Evolutionary conservation across 2,113 vertebrate species (phyloP).

Genomic region (Morphnarchus princeps): DNA sequence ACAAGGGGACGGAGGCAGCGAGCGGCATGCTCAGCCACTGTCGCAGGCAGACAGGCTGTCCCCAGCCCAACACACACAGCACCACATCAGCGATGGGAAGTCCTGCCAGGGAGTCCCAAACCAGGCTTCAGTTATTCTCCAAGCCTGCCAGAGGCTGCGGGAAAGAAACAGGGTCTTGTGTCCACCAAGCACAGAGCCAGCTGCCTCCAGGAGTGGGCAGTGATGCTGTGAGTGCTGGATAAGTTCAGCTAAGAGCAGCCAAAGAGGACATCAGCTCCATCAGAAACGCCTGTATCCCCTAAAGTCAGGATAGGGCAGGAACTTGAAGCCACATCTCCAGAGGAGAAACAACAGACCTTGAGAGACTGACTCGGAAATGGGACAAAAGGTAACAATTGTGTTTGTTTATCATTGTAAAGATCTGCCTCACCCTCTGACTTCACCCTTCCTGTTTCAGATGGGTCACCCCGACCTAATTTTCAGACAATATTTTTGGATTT

Average conservation of each 20-base stretch:
- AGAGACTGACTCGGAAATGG: not conserved
- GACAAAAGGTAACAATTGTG: slow-evolving; percentile 21
- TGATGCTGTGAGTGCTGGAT: not conserved
- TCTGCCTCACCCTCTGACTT: slow-evolving; percentile 35
- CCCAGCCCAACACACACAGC: not conserved
- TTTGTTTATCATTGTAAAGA: not conserved
- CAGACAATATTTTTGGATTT: not conserved
- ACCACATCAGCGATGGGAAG: not conserved
- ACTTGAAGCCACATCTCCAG: not conserved
- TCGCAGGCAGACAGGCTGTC: not conserved
- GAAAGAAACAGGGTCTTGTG: not conserved
- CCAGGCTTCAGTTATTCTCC: not conserved
- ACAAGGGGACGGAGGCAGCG: fast-evolving
- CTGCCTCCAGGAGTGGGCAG: not conserved
- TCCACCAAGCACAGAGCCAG: not conserved
- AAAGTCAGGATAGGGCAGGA: not conserved
- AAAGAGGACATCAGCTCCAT: not conserved
- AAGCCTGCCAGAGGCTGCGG: not conserved
- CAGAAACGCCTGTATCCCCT: not conserved
- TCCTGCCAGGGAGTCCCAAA: not conserved
- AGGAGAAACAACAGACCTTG: not conserved
- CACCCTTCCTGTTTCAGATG: not conserved
- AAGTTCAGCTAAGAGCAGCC: not conserved
- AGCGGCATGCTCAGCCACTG: fast-evolving
- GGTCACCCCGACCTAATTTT: slow-evolving; percentile 11